phyloP scores from a whole-genome alignment of 2,888 invertebrate species.

The Xiphydria camelus region DNA sequence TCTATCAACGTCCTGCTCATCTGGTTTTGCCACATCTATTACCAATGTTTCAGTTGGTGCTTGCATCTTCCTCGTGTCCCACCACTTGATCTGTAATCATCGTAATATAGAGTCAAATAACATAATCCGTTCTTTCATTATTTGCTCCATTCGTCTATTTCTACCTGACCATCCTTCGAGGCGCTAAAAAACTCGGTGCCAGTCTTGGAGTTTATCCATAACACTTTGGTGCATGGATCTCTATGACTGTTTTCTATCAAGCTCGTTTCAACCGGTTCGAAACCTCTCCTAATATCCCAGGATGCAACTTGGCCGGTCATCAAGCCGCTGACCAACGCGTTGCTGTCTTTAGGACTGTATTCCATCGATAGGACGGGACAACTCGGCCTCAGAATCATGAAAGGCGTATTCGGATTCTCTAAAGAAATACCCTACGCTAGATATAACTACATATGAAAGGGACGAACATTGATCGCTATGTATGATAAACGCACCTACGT shows the following conservation, averaged over 20 bases:
- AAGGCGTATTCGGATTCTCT: constrained; percentile 55
- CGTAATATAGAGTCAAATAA: neutral
- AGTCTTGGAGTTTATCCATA: constrained; percentile 94
- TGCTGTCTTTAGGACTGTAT: constrained; percentile 53
- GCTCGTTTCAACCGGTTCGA: constrained; percentile 77
- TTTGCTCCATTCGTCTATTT: neutral
- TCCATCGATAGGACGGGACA: constrained; percentile 49
- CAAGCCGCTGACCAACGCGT: constrained; percentile 49
- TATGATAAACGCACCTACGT: constrained; percentile 60
- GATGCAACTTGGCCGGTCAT: constrained; percentile 62
- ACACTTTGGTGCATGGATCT: constrained; percentile 84
- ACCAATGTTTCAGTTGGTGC: constrained; percentile 74
- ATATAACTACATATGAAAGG: neutral
- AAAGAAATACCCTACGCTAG: neutral
- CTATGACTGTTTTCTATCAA: constrained; percentile 82
- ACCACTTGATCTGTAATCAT: constrained; percentile 57
- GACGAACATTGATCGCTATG: neutral
- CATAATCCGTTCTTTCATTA: neutral
- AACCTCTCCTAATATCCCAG: constrained; percentile 86
- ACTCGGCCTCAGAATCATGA: constrained; percentile 43
- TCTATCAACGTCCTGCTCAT: constrained; percentile 65
- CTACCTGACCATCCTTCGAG: constrained; percentile 87
- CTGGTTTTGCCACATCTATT: constrained; percentile 70
- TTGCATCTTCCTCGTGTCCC: constrained; percentile 78
- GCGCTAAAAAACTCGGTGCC: constrained; percentile 94